phyloP scores from a whole-genome alignment of 2,888 invertebrate genomes.

The Sturmia bella region DNA sequence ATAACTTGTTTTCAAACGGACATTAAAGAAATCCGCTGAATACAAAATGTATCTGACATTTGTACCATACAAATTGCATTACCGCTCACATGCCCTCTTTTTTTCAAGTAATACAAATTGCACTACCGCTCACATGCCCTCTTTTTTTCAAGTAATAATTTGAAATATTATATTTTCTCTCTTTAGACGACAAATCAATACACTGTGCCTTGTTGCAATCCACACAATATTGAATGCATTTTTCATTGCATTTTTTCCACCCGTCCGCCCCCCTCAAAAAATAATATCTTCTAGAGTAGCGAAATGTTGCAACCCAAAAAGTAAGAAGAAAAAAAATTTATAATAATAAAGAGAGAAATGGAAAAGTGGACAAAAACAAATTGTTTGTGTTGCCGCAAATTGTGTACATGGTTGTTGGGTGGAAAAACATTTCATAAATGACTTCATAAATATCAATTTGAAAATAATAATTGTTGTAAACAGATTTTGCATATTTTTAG shows the following conservation, averaged over 20 bases:
- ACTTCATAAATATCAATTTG: slow-evolving; percentile 80
- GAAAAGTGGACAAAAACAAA: slow-evolving; percentile 54
- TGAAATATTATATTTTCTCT: too few relatives aligned
- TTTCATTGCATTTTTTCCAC: slow-evolving; percentile 73
- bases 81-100: too few relatives aligned
- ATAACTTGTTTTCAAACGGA: too few relatives aligned
- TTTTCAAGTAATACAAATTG: too few relatives aligned
- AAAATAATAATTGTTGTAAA: slow-evolving; percentile 74
- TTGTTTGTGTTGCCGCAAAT: slow-evolving; percentile 71
- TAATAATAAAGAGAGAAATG: slow-evolving; percentile 46
- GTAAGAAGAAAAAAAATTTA: slow-evolving; percentile 2
- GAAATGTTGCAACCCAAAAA: slow-evolving; percentile 23
- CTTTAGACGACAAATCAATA: slow-evolving; percentile 20
- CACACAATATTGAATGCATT: slow-evolving; percentile 74
- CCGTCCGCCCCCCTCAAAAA: slow-evolving; percentile 3
- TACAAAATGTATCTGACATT: too few relatives aligned
- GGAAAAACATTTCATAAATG: slow-evolving; percentile 79
- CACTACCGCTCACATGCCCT: too few relatives aligned
- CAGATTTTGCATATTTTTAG: slow-evolving; percentile 72
- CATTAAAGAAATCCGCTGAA: too few relatives aligned
- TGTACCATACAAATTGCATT: too few relatives aligned
- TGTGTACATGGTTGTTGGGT: slow-evolving; percentile 76
- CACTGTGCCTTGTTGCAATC: slow-evolving; percentile 45
- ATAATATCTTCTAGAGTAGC: neutral
- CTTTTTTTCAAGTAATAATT: too few relatives aligned